phyloP scores from a whole-genome alignment of 35 echinoderm and acorn worm genomes.

The Anneissia japonica region DNA sequence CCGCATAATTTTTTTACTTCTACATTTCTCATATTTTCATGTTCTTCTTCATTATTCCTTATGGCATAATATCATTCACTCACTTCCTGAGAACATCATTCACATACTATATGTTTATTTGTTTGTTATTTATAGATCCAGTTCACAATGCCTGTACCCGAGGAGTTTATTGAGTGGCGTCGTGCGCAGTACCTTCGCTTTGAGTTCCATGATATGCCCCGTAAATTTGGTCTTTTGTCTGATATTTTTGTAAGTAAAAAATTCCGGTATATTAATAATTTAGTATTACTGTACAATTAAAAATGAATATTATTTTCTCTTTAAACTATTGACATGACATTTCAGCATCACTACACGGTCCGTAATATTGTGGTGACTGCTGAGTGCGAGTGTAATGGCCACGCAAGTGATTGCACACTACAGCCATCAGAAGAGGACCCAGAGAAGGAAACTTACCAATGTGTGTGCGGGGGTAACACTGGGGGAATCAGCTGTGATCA shows the following conservation, averaged over 20 bases:
- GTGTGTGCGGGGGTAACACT: constrained; percentile 83
- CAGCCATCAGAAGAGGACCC: constrained; percentile 41
- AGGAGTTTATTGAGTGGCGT: constrained; percentile 37
- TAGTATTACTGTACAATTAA: neutral
- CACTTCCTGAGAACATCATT: neutral
- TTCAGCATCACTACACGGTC: constrained; percentile 92
- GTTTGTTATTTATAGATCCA: constrained; percentile 38
- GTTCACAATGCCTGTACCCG: constrained; percentile 35
- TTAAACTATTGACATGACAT: neutral
- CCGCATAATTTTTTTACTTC: no score
- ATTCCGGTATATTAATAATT: no score
- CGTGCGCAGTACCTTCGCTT: constrained; percentile 59
- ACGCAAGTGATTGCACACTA: constrained; percentile 56
- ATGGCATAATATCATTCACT: neutral
- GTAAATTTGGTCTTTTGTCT: constrained; percentile 66
- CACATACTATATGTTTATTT: neutral
- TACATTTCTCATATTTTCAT: no score
- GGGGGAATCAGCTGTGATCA: constrained; percentile 56
- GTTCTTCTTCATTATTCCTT: no score
- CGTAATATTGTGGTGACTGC: constrained; percentile 69
- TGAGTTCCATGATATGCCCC: constrained; percentile 76
- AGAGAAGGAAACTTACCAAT: constrained; percentile 49
- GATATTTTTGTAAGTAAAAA: constrained; percentile 76
- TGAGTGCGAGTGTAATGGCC: constrained; percentile 72
- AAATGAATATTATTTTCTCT: neutral